Conservation (phyloP, 2,888 invertebrate species). For the Polydrusus cervinus region DNA sequence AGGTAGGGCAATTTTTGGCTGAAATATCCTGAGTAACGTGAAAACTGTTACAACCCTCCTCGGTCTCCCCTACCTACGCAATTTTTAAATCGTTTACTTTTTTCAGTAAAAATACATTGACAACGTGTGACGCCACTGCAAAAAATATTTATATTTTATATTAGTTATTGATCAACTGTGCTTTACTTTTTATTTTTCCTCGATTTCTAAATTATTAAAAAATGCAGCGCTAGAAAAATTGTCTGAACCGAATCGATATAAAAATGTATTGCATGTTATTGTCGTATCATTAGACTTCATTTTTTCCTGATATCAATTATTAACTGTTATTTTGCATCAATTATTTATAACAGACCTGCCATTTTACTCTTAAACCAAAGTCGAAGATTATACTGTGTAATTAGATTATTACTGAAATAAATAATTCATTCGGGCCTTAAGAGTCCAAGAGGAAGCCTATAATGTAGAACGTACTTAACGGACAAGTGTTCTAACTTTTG, state of each 20-base stretch:
- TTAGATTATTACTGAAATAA: conserved; percentile 39
- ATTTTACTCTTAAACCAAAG: conserved; percentile 49
- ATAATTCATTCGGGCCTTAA: conserved; percentile 13
- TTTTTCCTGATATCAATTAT: conserved; percentile 44
- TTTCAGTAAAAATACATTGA: too few species aligned
- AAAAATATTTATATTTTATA: neutral
- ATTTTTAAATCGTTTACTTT: too few species aligned
- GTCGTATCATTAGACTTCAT: conserved; percentile 41
- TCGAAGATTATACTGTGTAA: conserved; percentile 29
- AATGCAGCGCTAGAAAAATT: conserved; percentile 31
- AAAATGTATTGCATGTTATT: conserved; percentile 42
- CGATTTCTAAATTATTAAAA: conserved; percentile 30
- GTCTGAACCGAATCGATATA: conserved; percentile 30
- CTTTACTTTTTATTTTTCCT: conserved; percentile 27
- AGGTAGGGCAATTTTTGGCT: too few species aligned
- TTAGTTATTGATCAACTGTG: conserved; percentile 14
- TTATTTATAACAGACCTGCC: conserved; percentile 39
- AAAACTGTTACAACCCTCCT: too few species aligned
- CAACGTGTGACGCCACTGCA: too few species aligned
- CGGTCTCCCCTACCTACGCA: too few species aligned
- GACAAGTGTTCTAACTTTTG: too few species aligned
- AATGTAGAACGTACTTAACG: too few species aligned
- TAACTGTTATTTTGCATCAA: conserved; percentile 41
- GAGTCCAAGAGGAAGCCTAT: neutral
- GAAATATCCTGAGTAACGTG: too few species aligned